A percentile compares a stretch with the other conserved stretches of the same genome.
phyloP scores from a whole-genome alignment of 1,140 invertebrate species.

The Dendrolimus kikuchii region DNA sequence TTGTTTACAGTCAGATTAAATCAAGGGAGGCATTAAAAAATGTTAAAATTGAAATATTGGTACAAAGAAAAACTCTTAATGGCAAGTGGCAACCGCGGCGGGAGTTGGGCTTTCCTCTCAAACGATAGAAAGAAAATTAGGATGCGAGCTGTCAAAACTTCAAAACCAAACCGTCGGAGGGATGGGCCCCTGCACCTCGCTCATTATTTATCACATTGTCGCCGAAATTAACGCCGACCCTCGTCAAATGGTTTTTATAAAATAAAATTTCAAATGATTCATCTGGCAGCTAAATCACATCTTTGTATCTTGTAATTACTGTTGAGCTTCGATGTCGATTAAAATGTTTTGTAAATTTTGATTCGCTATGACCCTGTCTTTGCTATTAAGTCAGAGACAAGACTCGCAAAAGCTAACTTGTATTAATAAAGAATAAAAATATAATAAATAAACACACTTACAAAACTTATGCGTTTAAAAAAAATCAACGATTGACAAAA shows the following conservation, averaged over 20 bases:
- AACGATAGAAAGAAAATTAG: constrained; percentile 62
- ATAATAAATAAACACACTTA: too few relatives aligned
- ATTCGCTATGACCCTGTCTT: too few relatives aligned
- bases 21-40: constrained; percentile 9
- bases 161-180: constrained; percentile 57
- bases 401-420: too few relatives aligned
- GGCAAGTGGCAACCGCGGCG: constrained; percentile 41
- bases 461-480: too few relatives aligned
- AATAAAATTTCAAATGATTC: constrained; percentile 56
- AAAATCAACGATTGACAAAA: too few relatives aligned
- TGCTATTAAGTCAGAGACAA: too few relatives aligned
- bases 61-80: constrained; percentile 46
- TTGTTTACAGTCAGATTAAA: too few relatives aligned
- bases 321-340: constrained; percentile 14
- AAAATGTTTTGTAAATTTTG: too few relatives aligned
- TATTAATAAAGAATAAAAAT: too few relatives aligned
- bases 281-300: constrained; percentile 69
- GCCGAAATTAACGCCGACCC: constrained; percentile 67
- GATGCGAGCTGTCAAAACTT: constrained; percentile 64
- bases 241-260: constrained; percentile 70
- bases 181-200: constrained; percentile 63
- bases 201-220: constrained; percentile 72
- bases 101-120: constrained; percentile 16
- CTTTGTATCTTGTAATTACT: constrained; percentile 36
- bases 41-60: constrained; percentile 43